These are phyloP conservation scores for Monodelphis domestica DNA, from an alignment of 2,797 vertebrate genomes.

Conservation along the genomic window DNA sequence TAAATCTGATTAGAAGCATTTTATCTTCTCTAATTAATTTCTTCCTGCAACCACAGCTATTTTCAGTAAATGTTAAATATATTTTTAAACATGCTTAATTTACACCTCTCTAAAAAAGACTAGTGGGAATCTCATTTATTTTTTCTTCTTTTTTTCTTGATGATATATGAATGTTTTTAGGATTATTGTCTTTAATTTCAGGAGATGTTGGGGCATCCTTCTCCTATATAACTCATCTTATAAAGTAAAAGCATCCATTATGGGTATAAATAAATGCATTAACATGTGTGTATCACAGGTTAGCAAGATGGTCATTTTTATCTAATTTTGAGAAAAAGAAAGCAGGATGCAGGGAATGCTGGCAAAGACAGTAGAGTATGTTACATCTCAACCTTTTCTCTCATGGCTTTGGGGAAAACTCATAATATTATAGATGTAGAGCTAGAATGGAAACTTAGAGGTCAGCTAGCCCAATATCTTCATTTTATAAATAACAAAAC, in stretches of 20 bases:
- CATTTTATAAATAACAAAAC: not conserved
- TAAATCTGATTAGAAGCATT: conserved; percentile 83
- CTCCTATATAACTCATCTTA: not conserved
- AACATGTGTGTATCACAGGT: conserved; percentile 35
- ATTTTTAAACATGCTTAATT: conserved; percentile 75
- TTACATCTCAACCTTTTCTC: not conserved
- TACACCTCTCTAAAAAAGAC: conserved; percentile 62
- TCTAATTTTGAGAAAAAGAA: conserved; percentile 38
- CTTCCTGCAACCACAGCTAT: conserved; percentile 77
- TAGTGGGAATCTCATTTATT: conserved; percentile 68
- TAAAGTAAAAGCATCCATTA: conserved; percentile 21
- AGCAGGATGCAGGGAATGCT: conserved; percentile 2
- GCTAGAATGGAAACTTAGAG: not conserved
- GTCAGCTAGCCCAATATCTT: not conserved
- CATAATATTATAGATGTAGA: not conserved
- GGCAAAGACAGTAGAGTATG: not conserved
- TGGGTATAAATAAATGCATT: conserved; percentile 37
- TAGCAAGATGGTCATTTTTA: conserved; percentile 53
- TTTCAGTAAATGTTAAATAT: conserved; percentile 78
- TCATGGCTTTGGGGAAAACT: not conserved
- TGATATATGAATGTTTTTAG: conserved; percentile 72
- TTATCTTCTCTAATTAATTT: conserved; percentile 84
- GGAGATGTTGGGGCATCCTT: conserved; percentile 19
- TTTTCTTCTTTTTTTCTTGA: conserved; percentile 68
- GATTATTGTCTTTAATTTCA: conserved; percentile 47